A percentile compares a stretch with the other conserved stretches of the same genome.
Conservation (phyloP, 2,888 invertebrate species). For the Cantharis nigra region DNA sequence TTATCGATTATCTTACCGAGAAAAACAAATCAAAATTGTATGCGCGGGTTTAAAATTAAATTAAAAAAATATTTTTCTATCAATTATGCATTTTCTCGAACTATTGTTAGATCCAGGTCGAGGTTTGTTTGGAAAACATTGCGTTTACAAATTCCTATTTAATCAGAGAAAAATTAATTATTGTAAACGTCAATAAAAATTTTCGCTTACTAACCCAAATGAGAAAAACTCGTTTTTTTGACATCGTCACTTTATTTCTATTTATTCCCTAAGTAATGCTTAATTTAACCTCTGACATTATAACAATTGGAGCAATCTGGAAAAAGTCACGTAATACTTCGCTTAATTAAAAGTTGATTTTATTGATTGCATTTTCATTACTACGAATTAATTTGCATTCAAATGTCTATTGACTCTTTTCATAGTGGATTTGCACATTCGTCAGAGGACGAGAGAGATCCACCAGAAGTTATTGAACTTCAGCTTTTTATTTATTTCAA, state of each 20-base stretch:
- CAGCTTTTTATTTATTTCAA: too few species aligned
- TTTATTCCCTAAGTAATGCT: neutral
- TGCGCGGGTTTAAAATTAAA: neutral
- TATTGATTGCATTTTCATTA: neutral
- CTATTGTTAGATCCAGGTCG: neutral
- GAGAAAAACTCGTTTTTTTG: neutral
- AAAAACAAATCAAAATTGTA: neutral
- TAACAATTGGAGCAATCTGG: neutral
- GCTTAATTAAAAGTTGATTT: neutral
- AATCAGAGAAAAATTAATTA: neutral
- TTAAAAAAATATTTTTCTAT: neutral
- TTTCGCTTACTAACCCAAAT: neutral
- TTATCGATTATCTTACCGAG: neutral
- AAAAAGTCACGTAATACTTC: neutral
- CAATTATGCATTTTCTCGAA: neutral
- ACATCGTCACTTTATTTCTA: neutral
- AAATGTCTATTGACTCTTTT: neutral
- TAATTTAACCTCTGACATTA: neutral
- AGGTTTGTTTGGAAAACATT: neutral
- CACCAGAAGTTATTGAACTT: too few species aligned
- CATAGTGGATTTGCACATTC: neutral
- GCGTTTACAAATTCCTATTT: neutral
- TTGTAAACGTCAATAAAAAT: neutral
- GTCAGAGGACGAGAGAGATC: neutral
- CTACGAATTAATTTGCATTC: neutral